These are phyloP conservation scores for Erebia epiphron DNA, from an alignment of 2,888 invertebrate species.

Conservation along the genomic window DNA sequence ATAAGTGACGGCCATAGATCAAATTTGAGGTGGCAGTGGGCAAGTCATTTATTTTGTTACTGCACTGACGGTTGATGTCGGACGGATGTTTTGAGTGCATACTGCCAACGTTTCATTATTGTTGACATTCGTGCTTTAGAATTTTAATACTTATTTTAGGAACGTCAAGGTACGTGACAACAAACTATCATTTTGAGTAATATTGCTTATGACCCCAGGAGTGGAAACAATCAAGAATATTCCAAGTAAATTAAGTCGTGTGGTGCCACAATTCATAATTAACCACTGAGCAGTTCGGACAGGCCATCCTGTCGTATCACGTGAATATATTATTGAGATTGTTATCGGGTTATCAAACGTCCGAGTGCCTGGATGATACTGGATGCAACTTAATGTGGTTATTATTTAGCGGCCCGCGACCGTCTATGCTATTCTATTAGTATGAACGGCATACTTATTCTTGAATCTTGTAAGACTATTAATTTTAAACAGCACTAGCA, in stretches of 20 bases:
- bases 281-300: constrained; percentile 49
- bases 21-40: too few relatives aligned
- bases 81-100: too few relatives aligned
- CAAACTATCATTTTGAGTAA: too few relatives aligned
- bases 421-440: constrained; percentile 4
- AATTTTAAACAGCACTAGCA: too few relatives aligned
- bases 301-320: constrained; percentile 48
- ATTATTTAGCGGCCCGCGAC: constrained; percentile 21
- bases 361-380: constrained; percentile 24
- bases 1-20: too few relatives aligned
- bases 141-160: too few relatives aligned
- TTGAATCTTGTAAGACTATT: not conserved
- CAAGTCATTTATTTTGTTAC: too few relatives aligned
- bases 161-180: too few relatives aligned
- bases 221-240: not conserved
- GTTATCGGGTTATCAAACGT: constrained; percentile 42
- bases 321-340: constrained; percentile 49
- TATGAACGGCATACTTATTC: not conserved
- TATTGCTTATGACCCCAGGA: too few relatives aligned
- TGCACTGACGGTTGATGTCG: too few relatives aligned
- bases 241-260: constrained; percentile 28
- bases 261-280: constrained; percentile 41
- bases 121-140: too few relatives aligned
- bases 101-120: too few relatives aligned
- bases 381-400: constrained; percentile 25